A percentile compares a stretch with the other conserved stretches of the same genome.
Conservation (phyloP, 2,888 invertebrate genomes). For the Rhodophaea formosa region DNA sequence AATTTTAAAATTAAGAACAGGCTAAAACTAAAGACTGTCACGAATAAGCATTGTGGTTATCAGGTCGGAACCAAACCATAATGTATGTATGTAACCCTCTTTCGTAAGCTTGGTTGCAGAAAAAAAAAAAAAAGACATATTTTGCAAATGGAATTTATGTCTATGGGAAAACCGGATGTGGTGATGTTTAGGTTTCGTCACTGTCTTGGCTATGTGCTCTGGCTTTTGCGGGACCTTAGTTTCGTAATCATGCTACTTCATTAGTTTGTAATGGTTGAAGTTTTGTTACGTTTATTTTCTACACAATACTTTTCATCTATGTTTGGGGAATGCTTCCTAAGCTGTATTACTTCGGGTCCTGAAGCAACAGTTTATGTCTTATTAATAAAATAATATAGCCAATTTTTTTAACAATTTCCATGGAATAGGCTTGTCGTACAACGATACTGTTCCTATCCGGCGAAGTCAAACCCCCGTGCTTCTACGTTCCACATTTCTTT, state of each 20-base stretch:
- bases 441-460: no score
- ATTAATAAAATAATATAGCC: no score
- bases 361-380: no score
- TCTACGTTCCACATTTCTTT: no score
- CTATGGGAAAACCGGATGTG: slow-evolving; percentile 26
- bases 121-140: slow-evolving; percentile 21
- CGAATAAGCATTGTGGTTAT: slow-evolving; percentile 17
- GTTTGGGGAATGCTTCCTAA: no score
- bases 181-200: slow-evolving; percentile 15
- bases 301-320: no score
- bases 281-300: no score
- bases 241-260: not conserved
- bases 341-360: no score
- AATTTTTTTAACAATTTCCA: no score
- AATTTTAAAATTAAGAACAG: slow-evolving; percentile 16
- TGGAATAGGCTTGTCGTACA: no score
- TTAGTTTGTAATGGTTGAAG: not conserved
- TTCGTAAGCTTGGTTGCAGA: slow-evolving; percentile 19
- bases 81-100: slow-evolving; percentile 17
- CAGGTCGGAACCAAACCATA: slow-evolving; percentile 18
- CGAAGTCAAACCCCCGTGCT: no score
- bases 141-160: slow-evolving; percentile 27
- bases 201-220: not conserved
- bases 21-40: slow-evolving; percentile 15
- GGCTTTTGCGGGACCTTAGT: not conserved